Evolutionary conservation across 92 coral and sea anemone species (phyloP), one percentile per base, ranked within the genome.

Genomic region (Actinernus sp.): DNA sequence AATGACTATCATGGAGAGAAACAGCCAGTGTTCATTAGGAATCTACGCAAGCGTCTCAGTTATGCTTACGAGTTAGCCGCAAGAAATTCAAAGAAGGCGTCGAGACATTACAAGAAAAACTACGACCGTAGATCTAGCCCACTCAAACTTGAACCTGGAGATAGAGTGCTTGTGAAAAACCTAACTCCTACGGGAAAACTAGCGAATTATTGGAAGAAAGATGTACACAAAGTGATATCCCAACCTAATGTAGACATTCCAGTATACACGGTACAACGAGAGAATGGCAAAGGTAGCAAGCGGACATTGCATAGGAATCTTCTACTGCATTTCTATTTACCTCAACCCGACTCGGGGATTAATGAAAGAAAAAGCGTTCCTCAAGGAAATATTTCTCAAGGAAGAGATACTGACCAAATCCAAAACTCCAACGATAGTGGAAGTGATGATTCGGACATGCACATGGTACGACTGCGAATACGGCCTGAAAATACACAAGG

Each of bases 61-160:
- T 30, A 54, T 30, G 60, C 60, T 54, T 54, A 54, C 9, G 28
- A 54, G 18, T 26, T 54, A 13, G 60, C 60, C 60, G 38, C 28
- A 3, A 26, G 31, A 1, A 54, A 54, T 2, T 26, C 36, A 8
- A 54, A 9, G 28, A 54, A 26, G 18, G 30, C 61, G 6, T 27
- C 38, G 3, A 26, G 31, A 30, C 61, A 1, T 25, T 24, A 54
- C 39, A 54, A 54, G 61, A 54, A 13, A 3, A 14, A 28, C 16
- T 54, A 54, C 18, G 61, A 54, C 38, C 39, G 38, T 13, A 54
- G 31, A 13, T 31, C 61, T 2, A 54, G 11, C 0, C 28, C 21
- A 28, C 28, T 28, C 38, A 54, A 54, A 12, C 34, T 54, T 0
- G 12, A 28, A 17, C 34, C 61, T 9, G 61, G 61, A 54, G 61